A percentile compares a stretch with the other conserved stretches of the same genome.
Evolutionary conservation across 2,888 invertebrate genomes (phyloP).

Genomic region (Agonum fuliginosum): DNA sequence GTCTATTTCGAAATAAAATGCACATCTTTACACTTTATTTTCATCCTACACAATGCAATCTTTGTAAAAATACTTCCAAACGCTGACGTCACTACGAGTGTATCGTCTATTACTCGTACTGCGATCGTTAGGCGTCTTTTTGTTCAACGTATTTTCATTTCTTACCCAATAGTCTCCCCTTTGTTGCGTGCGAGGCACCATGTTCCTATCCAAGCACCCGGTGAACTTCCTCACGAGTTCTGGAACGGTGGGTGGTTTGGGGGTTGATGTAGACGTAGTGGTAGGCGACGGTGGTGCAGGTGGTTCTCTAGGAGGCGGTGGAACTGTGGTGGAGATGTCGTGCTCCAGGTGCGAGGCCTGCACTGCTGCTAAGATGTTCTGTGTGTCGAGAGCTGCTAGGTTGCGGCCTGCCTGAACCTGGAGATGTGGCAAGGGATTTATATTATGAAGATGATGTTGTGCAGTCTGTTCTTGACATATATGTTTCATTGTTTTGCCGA

Average conservation of each 20-base stretch:
- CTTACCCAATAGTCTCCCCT: slow-evolving; percentile 83
- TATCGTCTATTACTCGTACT: too few relatives aligned
- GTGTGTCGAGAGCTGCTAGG: slow-evolving; percentile 12
- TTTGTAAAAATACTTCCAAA: too few relatives aligned
- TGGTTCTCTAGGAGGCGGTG: not conserved
- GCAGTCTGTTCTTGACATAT: too few relatives aligned
- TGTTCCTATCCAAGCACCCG: slow-evolving; percentile 70
- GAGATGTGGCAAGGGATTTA: not conserved
- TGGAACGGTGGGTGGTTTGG: slow-evolving; percentile 4
- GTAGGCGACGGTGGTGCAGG: not conserved
- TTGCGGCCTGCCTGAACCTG: slow-evolving; percentile 23
- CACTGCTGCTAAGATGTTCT: slow-evolving; percentile 19
- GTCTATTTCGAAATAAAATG: too few relatives aligned
- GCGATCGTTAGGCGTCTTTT: too few relatives aligned
- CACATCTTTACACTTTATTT: too few relatives aligned
- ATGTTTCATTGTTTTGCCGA: too few relatives aligned
- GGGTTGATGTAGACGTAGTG: not conserved
- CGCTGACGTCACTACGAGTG: too few relatives aligned
- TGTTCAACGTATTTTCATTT: too few relatives aligned
- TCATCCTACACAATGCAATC: too few relatives aligned
- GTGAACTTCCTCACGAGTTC: slow-evolving; percentile 64
- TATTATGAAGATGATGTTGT: not conserved
- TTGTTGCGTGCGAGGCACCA: slow-evolving; percentile 70
- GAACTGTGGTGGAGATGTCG: not conserved
- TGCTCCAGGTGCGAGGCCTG: not conserved